Base-by-base conservation (phyloP, 2,888 invertebrate species). In the Sicus ferrugineus region DNA sequence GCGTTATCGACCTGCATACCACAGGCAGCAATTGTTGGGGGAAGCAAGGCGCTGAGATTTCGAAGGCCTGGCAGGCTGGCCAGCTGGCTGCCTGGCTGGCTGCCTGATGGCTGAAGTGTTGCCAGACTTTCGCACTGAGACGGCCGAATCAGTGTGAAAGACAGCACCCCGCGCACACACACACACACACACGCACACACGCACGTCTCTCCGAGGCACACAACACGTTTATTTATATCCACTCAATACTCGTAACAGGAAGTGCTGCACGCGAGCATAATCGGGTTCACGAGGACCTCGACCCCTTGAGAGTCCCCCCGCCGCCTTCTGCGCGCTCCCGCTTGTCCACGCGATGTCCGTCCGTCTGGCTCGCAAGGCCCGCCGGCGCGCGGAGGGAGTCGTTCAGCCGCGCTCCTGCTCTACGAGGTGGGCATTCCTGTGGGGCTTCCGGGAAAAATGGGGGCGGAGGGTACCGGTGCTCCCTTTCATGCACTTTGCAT, bases 221-320 rank as follows among this genome's bases (percentile, higher is more conserved):
- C 21, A 23, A 30, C 30, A 56, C 28, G n/a, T 30, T 30, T 56
- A 56, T 56, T 56, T 56, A 56, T 56, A n/a, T n/a, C n/a, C n/a
- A n/a, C 59, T 34, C 34, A 31, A 34, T 31, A 34, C 19, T 59
- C 30, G 19, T 63, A 26, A 63, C 63, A 63, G 63, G 64, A 52
- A 64, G 34, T 64, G 34, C 34, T 64, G 64, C 64, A 30, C 31
- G 16, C 23, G 26, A 61, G 11, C 46, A 21, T 14, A 3, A 46
- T 46, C 46, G 52, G 52, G 64, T 64, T 48, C 64, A 64, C 21
- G 48, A 31, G 64, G 34, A 64, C 64, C 52, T 31, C 23, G 64
- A 64, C 64, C 64, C 52, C 31, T 52, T 64, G 52, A 64, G 34
- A 7, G 64, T 21, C 28, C 34, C 38, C 50, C 30, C n/a, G 28